These are phyloP conservation scores for Stenopsyche tienmushanensis DNA, from an alignment of 1,140 invertebrate genomes.

Conservation along the genomic window DNA sequence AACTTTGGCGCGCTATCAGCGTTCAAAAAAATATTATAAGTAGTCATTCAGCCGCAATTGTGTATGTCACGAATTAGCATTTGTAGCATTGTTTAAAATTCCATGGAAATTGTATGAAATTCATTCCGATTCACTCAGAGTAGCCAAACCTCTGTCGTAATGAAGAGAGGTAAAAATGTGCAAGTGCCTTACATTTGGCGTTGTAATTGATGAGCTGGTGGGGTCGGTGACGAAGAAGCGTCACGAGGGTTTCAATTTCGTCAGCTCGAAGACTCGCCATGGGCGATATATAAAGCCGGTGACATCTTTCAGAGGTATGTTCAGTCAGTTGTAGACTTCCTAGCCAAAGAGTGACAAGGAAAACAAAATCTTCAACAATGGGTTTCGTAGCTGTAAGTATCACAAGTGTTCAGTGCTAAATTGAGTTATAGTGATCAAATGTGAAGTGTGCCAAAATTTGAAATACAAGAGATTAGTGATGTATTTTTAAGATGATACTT, in stretches of 20 bases:
- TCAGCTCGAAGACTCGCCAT: conserved; percentile 7
- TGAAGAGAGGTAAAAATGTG: not conserved
- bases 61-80: conserved; percentile 17
- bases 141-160: conserved; percentile 14
- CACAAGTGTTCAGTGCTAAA: not conserved
- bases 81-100: conserved; percentile 19
- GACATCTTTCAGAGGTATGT: conserved; percentile 25
- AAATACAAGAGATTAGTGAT: too few species aligned
- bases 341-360: conserved; percentile 2
- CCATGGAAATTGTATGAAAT: conserved; percentile 21
- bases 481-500: not conserved
- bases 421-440: not conserved
- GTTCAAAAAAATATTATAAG: too few species aligned
- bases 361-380: conserved; percentile 22
- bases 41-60: too few species aligned
- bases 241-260: conserved; percentile 24
- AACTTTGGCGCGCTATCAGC: too few species aligned
- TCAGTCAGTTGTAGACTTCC: conserved; percentile 27
- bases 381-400: conserved; percentile 27
- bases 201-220: conserved; percentile 11
- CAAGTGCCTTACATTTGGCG: conserved; percentile 10
- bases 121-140: conserved; percentile 21
- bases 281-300: conserved; percentile 33
- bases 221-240: not conserved
- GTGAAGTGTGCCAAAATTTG: too few species aligned